These are phyloP conservation scores for Pocillopora verrucosa DNA, from an alignment of 64 coral and sea anemone genomes.

Conservation along the genomic window DNA sequence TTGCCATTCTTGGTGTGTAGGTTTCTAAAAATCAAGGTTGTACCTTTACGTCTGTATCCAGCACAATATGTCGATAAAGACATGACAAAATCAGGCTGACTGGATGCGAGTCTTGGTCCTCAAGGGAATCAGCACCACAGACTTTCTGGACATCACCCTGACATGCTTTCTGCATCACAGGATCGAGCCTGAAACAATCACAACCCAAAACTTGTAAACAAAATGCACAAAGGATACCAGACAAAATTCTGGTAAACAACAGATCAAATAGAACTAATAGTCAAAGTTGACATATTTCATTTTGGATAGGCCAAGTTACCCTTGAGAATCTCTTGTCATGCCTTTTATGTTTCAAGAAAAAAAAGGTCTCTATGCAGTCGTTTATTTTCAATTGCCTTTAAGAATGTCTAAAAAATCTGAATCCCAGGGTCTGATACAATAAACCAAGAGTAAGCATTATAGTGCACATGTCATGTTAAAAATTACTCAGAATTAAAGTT, in stretches of 20 bases:
- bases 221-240: too few relatives aligned
- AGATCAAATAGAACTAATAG: too few relatives aligned
- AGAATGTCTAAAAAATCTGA: too few relatives aligned
- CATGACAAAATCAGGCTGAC: conserved; percentile 24
- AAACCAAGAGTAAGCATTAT: too few relatives aligned
- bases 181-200: background rate
- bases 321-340: too few relatives aligned
- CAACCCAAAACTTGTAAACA: background rate
- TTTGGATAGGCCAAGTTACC: too few relatives aligned
- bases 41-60: background rate
- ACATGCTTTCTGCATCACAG: background rate
- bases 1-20: too few relatives aligned
- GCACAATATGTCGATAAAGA: conserved; percentile 30
- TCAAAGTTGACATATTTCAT: too few relatives aligned
- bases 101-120: conserved; percentile 16
- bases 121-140: background rate
- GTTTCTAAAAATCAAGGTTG: background rate
- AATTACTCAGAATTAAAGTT: background rate
- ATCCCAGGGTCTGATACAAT: too few relatives aligned
- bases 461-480: background rate
- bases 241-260: background rate
- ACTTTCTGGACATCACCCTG: background rate
- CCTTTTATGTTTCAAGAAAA: too few relatives aligned
- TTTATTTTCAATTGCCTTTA: too few relatives aligned
- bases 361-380: too few relatives aligned